Evolutionary conservation across 2,797 vertebrate species (phyloP).

Genomic region (Oophaga sylvatica): DNA sequence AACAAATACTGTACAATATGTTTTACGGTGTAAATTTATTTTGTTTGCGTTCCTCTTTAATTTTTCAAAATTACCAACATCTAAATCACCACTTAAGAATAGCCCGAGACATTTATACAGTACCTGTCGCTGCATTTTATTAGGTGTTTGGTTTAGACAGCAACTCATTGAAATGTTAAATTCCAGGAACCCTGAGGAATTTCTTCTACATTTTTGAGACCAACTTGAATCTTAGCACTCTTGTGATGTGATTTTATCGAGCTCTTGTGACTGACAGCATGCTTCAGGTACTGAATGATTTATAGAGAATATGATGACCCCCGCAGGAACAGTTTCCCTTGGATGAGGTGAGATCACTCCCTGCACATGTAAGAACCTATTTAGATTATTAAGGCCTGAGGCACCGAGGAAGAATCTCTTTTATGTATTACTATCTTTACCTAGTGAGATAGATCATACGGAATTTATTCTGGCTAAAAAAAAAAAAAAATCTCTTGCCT

Average conservation of each 20-base stretch:
- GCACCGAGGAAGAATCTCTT: slow-evolving; percentile 45
- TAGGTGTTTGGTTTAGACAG: background rate
- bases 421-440: slow-evolving; percentile 25
- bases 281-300: slow-evolving; percentile 32
- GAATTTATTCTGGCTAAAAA: slow-evolving; percentile 13
- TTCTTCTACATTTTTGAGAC: slow-evolving; percentile 9
- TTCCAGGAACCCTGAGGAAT: slow-evolving; percentile 48
- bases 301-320: slow-evolving; percentile 34
- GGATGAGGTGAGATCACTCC: slow-evolving; percentile 50
- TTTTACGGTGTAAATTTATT: background rate
- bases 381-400: slow-evolving; percentile 31
- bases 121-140: slow-evolving; percentile 15
- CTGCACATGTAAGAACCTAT: slow-evolving; percentile 50
- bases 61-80: background rate
- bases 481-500: background rate
- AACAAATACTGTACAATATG: background rate
- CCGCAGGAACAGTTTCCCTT: slow-evolving; percentile 43
- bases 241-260: slow-evolving; percentile 34
- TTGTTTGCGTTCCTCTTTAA: background rate
- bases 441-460: background rate
- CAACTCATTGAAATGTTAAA: background rate
- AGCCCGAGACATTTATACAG: background rate
- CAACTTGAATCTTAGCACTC: slow-evolving; percentile 18
- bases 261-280: slow-evolving; percentile 33
- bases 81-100: background rate